A percentile compares a stretch with the other conserved stretches of the same genome.
phyloP scores from a whole-genome alignment of 1,140 invertebrate genomes.

The Paramacrobiotus metropolitanus region DNA sequence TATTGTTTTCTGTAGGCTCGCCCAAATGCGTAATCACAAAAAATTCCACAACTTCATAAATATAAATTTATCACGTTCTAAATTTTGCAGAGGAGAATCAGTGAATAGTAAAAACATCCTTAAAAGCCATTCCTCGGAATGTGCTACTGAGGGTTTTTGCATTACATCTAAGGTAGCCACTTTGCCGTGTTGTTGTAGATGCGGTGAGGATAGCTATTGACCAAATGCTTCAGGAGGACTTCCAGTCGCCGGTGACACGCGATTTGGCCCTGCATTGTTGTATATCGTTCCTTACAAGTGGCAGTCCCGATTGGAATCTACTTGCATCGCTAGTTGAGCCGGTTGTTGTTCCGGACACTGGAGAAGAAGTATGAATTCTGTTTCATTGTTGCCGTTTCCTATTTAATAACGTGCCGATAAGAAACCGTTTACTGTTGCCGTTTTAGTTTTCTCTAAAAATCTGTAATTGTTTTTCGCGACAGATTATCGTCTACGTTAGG shows the following conservation, averaged over 20 bases:
- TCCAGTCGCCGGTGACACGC: slow-evolving; percentile 40
- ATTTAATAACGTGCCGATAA: background rate
- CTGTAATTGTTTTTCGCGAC: slow-evolving; percentile 7
- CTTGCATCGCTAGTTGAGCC: slow-evolving; percentile 21
- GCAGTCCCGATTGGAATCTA: slow-evolving; percentile 23
- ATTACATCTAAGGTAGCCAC: no score
- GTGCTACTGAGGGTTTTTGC: no score
- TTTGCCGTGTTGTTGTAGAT: slow-evolving; percentile 19
- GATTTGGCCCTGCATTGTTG: slow-evolving; percentile 45
- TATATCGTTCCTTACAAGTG: slow-evolving; percentile 38
- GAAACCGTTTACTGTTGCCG: slow-evolving; percentile 3
- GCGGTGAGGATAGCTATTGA: slow-evolving; percentile 50
- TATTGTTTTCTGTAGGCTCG: no score
- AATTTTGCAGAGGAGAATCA: no score
- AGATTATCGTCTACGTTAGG: slow-evolving; percentile 44
- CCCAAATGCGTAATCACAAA: no score
- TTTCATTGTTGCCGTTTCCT: background rate
- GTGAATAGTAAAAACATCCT: no score
- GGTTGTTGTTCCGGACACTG: background rate
- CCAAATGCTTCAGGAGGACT: slow-evolving; percentile 71
- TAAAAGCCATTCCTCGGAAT: no score
- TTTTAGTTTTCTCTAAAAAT: slow-evolving; percentile 5
- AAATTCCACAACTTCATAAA: no score
- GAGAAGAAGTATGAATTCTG: background rate
- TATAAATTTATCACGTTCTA: no score